Evolutionary conservation across 2,113 vertebrate genomes (phyloP), one percentile per base, ranked within the genome.

Genomic region (Triplophysa tibetana): DNA sequence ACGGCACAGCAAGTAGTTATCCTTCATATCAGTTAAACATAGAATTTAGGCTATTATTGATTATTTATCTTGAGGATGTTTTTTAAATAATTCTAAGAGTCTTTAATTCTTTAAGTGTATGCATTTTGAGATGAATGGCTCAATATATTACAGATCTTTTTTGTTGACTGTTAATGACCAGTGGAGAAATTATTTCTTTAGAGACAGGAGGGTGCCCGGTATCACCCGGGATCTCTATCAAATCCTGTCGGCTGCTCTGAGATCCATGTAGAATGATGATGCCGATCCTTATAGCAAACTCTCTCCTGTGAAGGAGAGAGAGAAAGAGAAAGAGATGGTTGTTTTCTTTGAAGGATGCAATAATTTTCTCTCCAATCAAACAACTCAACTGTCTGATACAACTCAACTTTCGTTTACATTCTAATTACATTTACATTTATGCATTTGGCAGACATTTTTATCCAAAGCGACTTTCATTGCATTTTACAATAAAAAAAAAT

Each of bases 1-100:
- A 74, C 69, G 75, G 65, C 56, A 26, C 33, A 78, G 17, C 17
- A 73, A 45, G 70, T 70, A 33, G 56, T 63, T 14, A 52, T 80
- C 67, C 69, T 63, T 50, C 50, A 56, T 43, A 24, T 41, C 41
- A 26, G 72, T 8, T 29, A 61, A 10, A 23, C n/a, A 74, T 41
- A 14, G n/a, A 72, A 72, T 54, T n/a, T 29, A 72, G 26, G 26
- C 50, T 72, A 13, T 52, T 33, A 54, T 8, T 56, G 50, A 38
- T 38, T 13, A 38, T 56, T 38, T 33, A 0, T 26, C 26, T 54
- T 10, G 26, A 48, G 9, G 26, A 70, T 26, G 8, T 9, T 17
- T 19, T 70, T 5, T 50, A 9, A 26, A 10, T 14, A 48, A 23
- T 43, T 21, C 11, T 13, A 52, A 19, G 45, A 58, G 16, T 58